Conservation (phyloP, 2,113 vertebrate genomes). For the Elephas maximus region DNA sequence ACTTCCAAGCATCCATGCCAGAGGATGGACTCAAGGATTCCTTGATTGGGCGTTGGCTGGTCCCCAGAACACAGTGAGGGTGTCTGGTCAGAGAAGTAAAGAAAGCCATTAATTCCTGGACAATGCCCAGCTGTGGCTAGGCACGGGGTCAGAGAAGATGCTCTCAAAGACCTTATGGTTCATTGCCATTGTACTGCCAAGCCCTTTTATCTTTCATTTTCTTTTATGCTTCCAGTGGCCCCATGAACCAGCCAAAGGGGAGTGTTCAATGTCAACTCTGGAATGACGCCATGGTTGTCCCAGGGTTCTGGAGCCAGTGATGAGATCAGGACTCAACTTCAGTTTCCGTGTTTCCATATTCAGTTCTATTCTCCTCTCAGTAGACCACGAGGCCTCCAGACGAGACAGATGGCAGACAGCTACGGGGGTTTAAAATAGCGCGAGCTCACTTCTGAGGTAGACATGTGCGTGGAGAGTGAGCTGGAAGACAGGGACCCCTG, state of each 20-base stretch:
- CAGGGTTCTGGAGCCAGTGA: not conserved
- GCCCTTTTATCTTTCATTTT: not conserved
- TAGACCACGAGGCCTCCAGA: slow-evolving; percentile 72
- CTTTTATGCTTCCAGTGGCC: not conserved
- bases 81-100: slow-evolving; percentile 13
- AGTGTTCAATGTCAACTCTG: not conserved
- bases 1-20: not conserved
- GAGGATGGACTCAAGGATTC: slow-evolving; percentile 2
- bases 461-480: slow-evolving; percentile 65
- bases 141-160: not conserved
- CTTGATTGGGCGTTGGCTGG: not conserved
- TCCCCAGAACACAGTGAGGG: not conserved
- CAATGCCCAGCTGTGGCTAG: not conserved
- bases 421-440: slow-evolving; percentile 78
- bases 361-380: slow-evolving; percentile 9
- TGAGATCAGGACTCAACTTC: not conserved
- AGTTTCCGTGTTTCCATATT: slow-evolving; percentile 46
- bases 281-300: not conserved
- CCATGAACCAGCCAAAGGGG: not conserved
- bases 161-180: not conserved
- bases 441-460: slow-evolving; percentile 72
- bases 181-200: not conserved
- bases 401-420: slow-evolving; percentile 80
- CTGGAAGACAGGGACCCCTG: slow-evolving; percentile 76
- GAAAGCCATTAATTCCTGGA: not conserved